Evolutionary conservation across 2,113 vertebrate genomes (phyloP).

Genomic region (Microtus richardsoni): DNA sequence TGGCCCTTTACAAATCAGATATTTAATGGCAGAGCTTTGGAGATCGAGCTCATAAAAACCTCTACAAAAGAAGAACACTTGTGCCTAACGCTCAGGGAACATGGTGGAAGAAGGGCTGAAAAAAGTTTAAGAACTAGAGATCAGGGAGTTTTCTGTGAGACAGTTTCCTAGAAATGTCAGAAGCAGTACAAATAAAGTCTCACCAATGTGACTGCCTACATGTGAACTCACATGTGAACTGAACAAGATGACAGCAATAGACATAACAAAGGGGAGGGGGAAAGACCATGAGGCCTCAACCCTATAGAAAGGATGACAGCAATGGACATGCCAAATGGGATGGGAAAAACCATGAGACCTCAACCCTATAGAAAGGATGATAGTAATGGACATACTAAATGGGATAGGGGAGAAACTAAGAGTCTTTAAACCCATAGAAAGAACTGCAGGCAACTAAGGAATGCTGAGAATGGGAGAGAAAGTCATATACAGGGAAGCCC

Average conservation of each 20-base stretch:
- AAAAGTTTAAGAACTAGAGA: no score
- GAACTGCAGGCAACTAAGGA: neutral
- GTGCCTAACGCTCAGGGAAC: no score
- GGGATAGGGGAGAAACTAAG: neutral
- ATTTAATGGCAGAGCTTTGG: neutral
- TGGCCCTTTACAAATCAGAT: neutral
- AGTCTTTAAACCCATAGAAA: neutral
- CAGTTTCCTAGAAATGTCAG: neutral
- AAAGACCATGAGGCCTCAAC: neutral
- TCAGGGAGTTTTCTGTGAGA: neutral
- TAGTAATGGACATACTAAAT: neutral
- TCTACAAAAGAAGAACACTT: neutral
- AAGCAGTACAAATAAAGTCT: neutral
- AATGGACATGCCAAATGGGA: no score
- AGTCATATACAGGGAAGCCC: neutral
- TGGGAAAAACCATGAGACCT: accelerated
- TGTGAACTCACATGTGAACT: no score
- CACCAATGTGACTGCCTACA: no score
- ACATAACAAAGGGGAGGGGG: neutral
- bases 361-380: neutral
- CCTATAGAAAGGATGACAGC: neutral
- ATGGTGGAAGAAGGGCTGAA: neutral
- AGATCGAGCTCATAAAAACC: neutral
- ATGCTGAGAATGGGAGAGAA: neutral
- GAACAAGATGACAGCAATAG: neutral